A percentile compares a stretch with the other conserved stretches of the same genome.
phyloP scores from a whole-genome alignment of 2,113 vertebrate genomes.

The Sturnus vulgaris region DNA sequence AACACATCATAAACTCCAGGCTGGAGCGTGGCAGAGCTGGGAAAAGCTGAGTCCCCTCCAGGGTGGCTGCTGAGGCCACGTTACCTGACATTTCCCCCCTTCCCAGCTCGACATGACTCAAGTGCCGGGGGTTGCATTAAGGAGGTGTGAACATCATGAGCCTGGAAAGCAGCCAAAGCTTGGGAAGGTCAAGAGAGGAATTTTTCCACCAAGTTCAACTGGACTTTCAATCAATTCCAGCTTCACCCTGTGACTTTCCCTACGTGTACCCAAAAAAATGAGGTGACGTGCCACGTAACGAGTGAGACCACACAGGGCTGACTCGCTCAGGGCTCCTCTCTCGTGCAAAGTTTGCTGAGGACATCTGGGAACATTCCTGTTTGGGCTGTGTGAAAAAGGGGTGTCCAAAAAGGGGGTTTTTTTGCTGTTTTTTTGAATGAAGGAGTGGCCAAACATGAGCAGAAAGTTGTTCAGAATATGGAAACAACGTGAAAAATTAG shows the following conservation, averaged over 20 bases:
- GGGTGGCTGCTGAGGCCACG: background rate
- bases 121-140: constrained; percentile 36
- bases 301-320: background rate
- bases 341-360: background rate
- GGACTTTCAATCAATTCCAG: constrained; percentile 35
- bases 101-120: background rate
- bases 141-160: constrained; percentile 58
- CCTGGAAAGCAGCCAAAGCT: constrained; percentile 41
- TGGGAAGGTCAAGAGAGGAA: constrained; percentile 25
- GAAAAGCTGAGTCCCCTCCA: background rate
- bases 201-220: constrained; percentile 27
- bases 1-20: background rate
- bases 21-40: background rate
- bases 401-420: background rate
- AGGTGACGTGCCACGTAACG: background rate
- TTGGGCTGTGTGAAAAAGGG: background rate
- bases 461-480: background rate
- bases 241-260: background rate
- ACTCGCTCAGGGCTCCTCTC: background rate
- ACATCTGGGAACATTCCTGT: background rate
- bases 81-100: constrained; percentile 23
- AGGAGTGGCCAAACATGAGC: fast-evolving
- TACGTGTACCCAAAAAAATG: background rate
- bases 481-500: background rate
- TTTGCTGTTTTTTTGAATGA: background rate